Conservation (phyloP, 2,888 invertebrate species). For the Chrysotoxum bicinctum region DNA sequence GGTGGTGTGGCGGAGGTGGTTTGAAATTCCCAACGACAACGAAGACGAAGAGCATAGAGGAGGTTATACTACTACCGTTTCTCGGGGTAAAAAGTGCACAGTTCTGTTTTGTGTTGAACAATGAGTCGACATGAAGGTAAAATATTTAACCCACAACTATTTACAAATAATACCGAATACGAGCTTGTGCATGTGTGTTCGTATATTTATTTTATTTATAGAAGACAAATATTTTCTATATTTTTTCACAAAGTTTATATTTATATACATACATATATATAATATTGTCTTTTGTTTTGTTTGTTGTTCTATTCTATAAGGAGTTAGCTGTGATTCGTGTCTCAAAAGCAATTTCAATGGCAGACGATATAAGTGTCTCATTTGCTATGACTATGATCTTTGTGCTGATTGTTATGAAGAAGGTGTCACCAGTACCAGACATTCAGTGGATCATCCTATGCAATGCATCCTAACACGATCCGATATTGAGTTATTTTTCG, state of each 20-base stretch:
- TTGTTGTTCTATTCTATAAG: slow-evolving; percentile 83
- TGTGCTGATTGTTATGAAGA: slow-evolving; percentile 98
- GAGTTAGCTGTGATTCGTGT: slow-evolving; percentile 99
- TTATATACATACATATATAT: not conserved
- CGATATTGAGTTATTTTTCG: slow-evolving; percentile 98
- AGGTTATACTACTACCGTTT: slow-evolving; percentile 56
- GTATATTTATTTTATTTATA: slow-evolving; percentile 16
- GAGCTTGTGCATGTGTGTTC: slow-evolving; percentile 15
- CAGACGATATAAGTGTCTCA: slow-evolving; percentile 98
- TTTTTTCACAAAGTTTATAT: not conserved
- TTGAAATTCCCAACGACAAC: slow-evolving; percentile 60
- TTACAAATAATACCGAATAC: slow-evolving; percentile 9
- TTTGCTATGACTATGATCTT: slow-evolving; percentile 99
- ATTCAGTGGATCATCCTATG: slow-evolving; percentile 98
- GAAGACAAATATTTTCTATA: not conserved
- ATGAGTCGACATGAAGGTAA: slow-evolving; percentile 98
- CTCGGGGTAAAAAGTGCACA: slow-evolving; percentile 67
- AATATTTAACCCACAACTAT: slow-evolving; percentile 42
- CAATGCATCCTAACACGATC: slow-evolving; percentile 98
- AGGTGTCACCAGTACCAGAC: slow-evolving; percentile 94
- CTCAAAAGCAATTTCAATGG: slow-evolving; percentile 98
- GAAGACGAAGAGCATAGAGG: slow-evolving; percentile 42
- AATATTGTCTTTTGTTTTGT: slow-evolving; percentile 16
- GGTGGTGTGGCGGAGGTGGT: slow-evolving; percentile 53
- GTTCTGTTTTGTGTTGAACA: slow-evolving; percentile 78